Evolutionary conservation across 2,888 invertebrate genomes (phyloP).

Genomic region (Galerucella nymphaeae): DNA sequence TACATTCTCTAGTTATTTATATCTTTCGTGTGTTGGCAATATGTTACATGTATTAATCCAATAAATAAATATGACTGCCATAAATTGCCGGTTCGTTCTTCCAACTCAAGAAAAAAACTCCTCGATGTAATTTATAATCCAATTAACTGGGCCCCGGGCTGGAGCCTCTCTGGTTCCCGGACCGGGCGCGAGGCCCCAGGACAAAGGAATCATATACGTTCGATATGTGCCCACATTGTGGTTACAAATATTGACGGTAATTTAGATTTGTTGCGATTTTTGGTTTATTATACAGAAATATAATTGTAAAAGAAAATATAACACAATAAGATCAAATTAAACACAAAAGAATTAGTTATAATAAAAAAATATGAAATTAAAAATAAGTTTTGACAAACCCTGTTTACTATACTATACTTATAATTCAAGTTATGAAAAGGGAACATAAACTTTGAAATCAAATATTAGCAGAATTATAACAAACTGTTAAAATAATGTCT

Average conservation of each 20-base stretch:
- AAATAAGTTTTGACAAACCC: no score
- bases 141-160: conserved; percentile 61
- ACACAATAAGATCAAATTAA: no score
- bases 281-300: not conserved
- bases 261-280: not conserved
- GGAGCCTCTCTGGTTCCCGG: conserved; percentile 20
- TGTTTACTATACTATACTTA: no score
- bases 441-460: no score
- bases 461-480: no score
- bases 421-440: no score
- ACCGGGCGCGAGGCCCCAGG: conserved; percentile 13
- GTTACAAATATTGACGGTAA: conserved; percentile 9
- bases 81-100: conserved; percentile 63
- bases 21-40: conserved; percentile 66
- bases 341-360: no score
- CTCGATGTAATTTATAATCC: conserved; percentile 65
- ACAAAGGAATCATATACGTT: conserved; percentile 15
- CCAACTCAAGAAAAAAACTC: conserved; percentile 55
- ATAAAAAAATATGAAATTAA: no score
- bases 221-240: conserved; percentile 21
- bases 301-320: no score
- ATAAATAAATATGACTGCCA: conserved; percentile 67
- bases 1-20: conserved; percentile 65
- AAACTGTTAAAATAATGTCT: no score
- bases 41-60: conserved; percentile 68